Base-by-base conservation (phyloP, 2,113 vertebrate genomes). In the Amblyopsis rosae region DNA sequence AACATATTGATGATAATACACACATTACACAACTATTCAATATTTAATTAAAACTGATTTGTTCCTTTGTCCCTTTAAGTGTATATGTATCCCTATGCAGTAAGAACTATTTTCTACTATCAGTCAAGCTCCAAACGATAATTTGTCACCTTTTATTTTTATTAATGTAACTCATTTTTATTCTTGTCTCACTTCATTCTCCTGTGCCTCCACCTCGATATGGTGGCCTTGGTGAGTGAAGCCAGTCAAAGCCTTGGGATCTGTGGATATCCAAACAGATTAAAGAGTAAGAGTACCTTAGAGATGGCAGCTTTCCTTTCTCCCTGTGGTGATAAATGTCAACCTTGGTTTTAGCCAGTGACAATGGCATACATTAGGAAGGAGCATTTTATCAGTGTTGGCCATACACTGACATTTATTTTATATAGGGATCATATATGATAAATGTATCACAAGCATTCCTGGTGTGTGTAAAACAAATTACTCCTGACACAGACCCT, bases 181-280 rank as follows among this genome's bases (percentile, higher is more conserved):
- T 17, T 32, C 54, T 58, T 54, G 10, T 15, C 15, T 13, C 12
- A 6, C 12, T 17, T 32, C 16, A 47, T 58, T 19, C 59, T 55
- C 55, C 17, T 16, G 59, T 60, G 33, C 48, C 54, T 58, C 49
- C 64, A 57, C 51, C 49, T 17, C 59, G 13, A 56, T 41, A 46
- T 9, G 56, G 33, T 10, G 16, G 49, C 58, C 59, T 62, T 60
- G 41, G 46, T 63, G 65, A 72, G 80, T 75, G 70, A 80, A 86
- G 70, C 73, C 70, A 72, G 65, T 76, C 67, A 73, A 87, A 85
- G 75, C 75, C 67, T 32, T 33, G 10, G 73, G 83, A 85, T 88
- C 69, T 85, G 58, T 72, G 45, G 35, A 77, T 77, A 86, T 87
- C 82, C 79, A 78, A 75, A 75, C 60, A 76, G 81, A 86, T 87